These are phyloP conservation scores for Nematolebias whitei DNA, from an alignment of 2,113 vertebrate species.

Conservation along the genomic window DNA sequence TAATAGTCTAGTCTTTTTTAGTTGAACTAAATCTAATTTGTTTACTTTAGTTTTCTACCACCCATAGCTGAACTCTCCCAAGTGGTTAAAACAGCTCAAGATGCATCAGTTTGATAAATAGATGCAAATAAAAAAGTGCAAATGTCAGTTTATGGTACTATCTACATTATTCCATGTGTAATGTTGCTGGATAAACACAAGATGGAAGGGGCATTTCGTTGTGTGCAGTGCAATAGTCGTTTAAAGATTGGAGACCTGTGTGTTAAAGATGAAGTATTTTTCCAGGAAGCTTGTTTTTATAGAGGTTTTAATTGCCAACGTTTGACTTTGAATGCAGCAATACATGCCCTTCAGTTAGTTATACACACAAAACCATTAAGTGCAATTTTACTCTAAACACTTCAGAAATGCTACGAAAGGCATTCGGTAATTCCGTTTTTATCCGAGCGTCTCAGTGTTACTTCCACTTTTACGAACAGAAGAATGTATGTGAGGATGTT, in stretches of 20 bases:
- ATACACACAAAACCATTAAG: no score
- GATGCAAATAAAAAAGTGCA: background rate
- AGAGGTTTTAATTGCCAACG: background rate
- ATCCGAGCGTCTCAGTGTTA: background rate
- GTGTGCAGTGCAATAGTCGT: background rate
- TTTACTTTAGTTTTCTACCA: no score
- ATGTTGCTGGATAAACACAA: slow-evolving; percentile 2
- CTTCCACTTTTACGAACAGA: background rate
- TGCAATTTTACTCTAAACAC: no score
- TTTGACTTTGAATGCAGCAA: background rate
- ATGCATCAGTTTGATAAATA: background rate
- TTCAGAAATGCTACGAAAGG: no score
- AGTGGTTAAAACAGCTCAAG: no score
- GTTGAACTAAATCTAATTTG: no score
- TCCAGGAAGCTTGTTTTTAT: background rate
- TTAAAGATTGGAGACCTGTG: background rate
- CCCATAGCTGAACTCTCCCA: no score
- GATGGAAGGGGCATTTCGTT: background rate
- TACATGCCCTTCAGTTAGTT: no score
- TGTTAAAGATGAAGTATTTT: slow-evolving; percentile 4
- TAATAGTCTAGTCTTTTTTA: no score
- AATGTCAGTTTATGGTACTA: background rate
- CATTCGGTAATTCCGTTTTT: background rate
- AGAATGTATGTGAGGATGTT: slow-evolving; percentile 12
- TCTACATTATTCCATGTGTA: background rate